Conservation (phyloP, 2,888 invertebrate genomes). For the Chloroclysta siterata region DNA sequence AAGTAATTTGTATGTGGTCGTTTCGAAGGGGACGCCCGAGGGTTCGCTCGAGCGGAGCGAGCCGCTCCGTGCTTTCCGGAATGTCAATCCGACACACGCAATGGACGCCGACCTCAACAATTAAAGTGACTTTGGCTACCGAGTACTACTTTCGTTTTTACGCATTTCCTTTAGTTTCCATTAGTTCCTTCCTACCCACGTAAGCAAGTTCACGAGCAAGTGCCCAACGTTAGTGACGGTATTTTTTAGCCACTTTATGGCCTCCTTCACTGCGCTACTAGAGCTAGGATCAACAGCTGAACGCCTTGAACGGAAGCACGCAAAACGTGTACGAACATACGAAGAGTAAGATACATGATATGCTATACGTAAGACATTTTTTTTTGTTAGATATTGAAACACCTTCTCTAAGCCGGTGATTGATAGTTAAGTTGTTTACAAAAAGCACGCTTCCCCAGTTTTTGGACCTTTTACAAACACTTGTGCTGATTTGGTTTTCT, state of each 20-base stretch:
- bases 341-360: too few relatives aligned
- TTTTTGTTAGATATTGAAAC: too few relatives aligned
- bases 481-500: conserved; percentile 21
- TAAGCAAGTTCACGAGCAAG: too few relatives aligned
- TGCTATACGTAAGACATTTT: too few relatives aligned
- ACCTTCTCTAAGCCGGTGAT: not conserved
- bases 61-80: conserved; percentile 64
- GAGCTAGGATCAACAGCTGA: too few relatives aligned
- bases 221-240: too few relatives aligned
- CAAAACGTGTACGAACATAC: too few relatives aligned
- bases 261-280: too few relatives aligned
- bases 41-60: conserved; percentile 52
- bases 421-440: conserved; percentile 11
- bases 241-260: too few relatives aligned
- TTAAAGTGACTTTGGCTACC: conserved; percentile 34
- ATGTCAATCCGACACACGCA: conserved; percentile 57
- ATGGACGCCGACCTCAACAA: conserved; percentile 36
- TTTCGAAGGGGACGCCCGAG: conserved; percentile 34
- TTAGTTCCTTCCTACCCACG: conserved; percentile 1
- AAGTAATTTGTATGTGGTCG: conserved; percentile 2
- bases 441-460: conserved; percentile 7
- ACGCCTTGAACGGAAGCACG: too few relatives aligned
- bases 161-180: conserved; percentile 20
- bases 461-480: conserved; percentile 21
- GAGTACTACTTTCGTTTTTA: conserved; percentile 29